These are phyloP conservation scores for Mobula birostris DNA, from an alignment of 2,113 vertebrate genomes.

Conservation along the genomic window DNA sequence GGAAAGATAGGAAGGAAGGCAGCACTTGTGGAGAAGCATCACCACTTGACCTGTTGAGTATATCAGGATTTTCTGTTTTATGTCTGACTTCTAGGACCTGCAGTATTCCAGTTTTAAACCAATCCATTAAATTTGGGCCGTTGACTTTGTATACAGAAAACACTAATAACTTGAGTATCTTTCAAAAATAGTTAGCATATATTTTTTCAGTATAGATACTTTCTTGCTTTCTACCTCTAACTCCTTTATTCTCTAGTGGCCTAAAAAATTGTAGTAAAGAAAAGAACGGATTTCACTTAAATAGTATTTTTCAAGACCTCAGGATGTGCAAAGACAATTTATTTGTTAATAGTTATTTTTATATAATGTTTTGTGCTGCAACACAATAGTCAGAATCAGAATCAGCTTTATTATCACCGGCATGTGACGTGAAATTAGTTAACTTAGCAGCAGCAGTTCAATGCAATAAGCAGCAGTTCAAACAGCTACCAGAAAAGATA, in stretches of 20 bases:
- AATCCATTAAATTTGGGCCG: background rate
- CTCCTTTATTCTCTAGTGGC: background rate
- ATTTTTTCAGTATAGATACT: background rate
- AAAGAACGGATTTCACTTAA: background rate
- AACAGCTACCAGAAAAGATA: background rate
- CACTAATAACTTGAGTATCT: background rate
- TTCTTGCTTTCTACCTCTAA: background rate
- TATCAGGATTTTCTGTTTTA: no score
- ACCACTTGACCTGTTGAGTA: no score
- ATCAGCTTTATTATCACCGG: no score
- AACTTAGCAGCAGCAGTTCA: no score
- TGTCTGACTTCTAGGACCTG: no score
- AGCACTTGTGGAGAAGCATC: no score
- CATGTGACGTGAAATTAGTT: no score
- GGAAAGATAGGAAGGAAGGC: no score
- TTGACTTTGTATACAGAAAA: background rate
- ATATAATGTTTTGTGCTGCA: background rate
- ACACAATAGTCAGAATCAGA: no score
- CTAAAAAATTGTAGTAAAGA: background rate
- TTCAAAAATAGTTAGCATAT: background rate
- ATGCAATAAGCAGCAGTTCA: no score
- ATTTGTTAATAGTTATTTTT: background rate
- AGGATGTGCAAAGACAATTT: background rate
- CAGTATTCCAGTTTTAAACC: no score
- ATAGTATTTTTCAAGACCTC: background rate